Conservation (phyloP, 2,797 vertebrate species). For the Yasuhikotakia modesta region DNA sequence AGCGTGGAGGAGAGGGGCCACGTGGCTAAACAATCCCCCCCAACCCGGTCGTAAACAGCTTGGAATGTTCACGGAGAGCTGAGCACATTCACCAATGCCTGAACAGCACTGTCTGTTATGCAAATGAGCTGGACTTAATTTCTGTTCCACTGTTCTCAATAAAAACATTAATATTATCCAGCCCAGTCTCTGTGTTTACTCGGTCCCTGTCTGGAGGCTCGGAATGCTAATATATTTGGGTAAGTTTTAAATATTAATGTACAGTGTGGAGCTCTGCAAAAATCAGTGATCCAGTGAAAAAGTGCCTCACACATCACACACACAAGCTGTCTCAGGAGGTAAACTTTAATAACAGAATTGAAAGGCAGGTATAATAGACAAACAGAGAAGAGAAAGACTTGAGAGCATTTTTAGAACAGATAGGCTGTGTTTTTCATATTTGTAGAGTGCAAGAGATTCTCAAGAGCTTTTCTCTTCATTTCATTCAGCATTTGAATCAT, state of each 20-base stretch:
- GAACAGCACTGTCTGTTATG: conserved; percentile 55
- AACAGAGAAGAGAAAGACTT: background rate
- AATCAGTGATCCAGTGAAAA: conserved; percentile 25
- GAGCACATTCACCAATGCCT: conserved; percentile 36
- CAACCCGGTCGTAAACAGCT: conserved; percentile 34
- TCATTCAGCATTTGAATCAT: background rate
- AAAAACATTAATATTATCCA: conserved; percentile 54
- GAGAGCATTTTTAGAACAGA: background rate
- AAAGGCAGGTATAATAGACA: background rate
- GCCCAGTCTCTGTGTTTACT: conserved; percentile 45
- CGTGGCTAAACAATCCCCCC: conserved; percentile 37
- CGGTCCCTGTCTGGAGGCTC: conserved; percentile 43
- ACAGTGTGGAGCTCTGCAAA: conserved; percentile 21
- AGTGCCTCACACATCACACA: background rate
- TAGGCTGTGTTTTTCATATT: background rate
- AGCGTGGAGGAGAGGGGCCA: conserved; percentile 26
- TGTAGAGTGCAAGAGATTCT: too few species aligned
- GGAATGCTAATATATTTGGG: conserved; percentile 40
- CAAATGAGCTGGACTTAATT: conserved; percentile 60
- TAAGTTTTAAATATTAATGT: conserved; percentile 51
- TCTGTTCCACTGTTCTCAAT: conserved; percentile 47
- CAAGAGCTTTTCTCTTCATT: background rate
- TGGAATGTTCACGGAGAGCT: conserved; percentile 54
- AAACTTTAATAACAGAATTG: background rate
- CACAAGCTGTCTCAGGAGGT: background rate